These are phyloP conservation scores for Lycia hirtaria DNA, from an alignment of 2,888 invertebrate species.

Conservation along the genomic window DNA sequence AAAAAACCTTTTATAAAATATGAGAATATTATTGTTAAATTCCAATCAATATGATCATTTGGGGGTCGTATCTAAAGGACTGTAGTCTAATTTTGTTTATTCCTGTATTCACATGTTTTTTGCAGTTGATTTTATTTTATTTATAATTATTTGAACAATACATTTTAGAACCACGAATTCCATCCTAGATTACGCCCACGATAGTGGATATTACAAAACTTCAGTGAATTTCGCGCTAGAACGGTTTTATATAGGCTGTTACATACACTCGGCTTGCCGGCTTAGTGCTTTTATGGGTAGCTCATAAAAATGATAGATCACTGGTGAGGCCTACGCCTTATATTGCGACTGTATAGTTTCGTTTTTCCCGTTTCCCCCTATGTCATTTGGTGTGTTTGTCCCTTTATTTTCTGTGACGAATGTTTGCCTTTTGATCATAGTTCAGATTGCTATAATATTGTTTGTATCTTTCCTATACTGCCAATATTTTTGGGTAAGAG, in stretches of 20 bases:
- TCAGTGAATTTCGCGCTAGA: slow-evolving; percentile 71
- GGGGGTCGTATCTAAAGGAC: no score
- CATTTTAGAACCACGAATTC: slow-evolving; percentile 1
- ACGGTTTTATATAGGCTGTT: slow-evolving; percentile 79
- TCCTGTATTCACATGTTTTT: no score
- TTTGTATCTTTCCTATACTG: background rate
- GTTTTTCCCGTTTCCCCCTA: slow-evolving; percentile 23
- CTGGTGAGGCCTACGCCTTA: slow-evolving; percentile 44
- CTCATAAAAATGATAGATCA: slow-evolving; percentile 83
- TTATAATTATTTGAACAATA: background rate
- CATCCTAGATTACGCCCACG: slow-evolving; percentile 2
- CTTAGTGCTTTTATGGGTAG: slow-evolving; percentile 74
- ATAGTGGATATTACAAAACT: slow-evolving; percentile 66
- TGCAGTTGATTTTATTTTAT: no score
- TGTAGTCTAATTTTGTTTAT: no score
- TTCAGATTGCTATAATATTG: background rate
- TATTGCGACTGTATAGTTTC: slow-evolving; percentile 33
- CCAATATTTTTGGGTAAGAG: background rate
- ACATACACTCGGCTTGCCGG: slow-evolving; percentile 78
- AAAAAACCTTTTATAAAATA: no score
- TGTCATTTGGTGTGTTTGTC: slow-evolving; percentile 17
- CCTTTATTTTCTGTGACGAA: slow-evolving; percentile 16
- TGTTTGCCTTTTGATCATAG: slow-evolving; percentile 16
- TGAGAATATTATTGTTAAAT: no score
- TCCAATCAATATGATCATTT: no score